phyloP scores from a whole-genome alignment of 2,888 invertebrate genomes.

The Metallyticus violacea region DNA sequence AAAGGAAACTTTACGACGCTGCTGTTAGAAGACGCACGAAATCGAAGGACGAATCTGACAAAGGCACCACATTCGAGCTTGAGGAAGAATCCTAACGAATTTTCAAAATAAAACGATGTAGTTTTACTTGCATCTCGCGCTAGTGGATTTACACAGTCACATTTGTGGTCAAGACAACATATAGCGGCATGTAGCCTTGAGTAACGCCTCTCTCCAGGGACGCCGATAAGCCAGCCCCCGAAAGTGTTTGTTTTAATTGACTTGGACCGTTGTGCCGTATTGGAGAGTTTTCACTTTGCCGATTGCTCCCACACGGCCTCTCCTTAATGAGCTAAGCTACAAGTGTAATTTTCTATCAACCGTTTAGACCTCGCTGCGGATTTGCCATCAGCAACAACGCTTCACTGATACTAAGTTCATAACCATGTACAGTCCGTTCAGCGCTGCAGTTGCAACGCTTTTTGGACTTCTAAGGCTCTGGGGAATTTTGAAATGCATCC shows the following conservation, averaged over 20 bases:
- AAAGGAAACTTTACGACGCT: too few species aligned
- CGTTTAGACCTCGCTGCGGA: neutral
- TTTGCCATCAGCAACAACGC: neutral
- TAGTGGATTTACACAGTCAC: neutral
- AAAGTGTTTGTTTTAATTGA: conserved; percentile 4
- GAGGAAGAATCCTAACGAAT: too few species aligned
- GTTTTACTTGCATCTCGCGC: too few species aligned
- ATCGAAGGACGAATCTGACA: too few species aligned
- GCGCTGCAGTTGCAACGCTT: too few species aligned
- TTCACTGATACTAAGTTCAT: neutral
- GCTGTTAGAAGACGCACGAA: too few species aligned
- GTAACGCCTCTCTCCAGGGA: neutral
- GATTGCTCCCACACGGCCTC: neutral
- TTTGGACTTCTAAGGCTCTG: too few species aligned
- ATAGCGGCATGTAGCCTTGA: neutral
- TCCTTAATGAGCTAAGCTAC: conserved; percentile 4
- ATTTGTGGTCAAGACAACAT: neutral
- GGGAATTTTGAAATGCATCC: too few species aligned
- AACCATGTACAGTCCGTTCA: neutral
- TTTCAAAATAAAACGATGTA: too few species aligned
- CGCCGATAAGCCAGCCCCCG: neutral
- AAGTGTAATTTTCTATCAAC: conserved; percentile 20
- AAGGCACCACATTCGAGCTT: too few species aligned
- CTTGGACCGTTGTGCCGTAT: neutral
- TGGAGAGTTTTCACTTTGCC: conserved; percentile 9